Evolutionary conservation across 2,797 vertebrate species (phyloP).

Genomic region (Characodon lateralis): DNA sequence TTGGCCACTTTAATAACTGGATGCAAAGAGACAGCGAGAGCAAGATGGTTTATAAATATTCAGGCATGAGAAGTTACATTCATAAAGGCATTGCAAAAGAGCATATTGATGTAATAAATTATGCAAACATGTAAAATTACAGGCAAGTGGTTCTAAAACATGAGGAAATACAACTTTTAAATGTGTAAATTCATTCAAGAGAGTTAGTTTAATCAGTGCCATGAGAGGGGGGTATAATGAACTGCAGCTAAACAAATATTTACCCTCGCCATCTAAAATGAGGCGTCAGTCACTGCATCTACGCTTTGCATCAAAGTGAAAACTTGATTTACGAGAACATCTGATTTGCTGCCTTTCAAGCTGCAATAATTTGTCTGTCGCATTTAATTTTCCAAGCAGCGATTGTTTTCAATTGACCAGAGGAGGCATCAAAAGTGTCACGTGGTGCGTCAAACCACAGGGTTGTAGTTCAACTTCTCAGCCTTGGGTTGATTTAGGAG

Average conservation of each 20-base stretch:
- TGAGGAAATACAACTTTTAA: neutral
- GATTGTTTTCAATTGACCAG: constrained; percentile 47
- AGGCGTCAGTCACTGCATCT: constrained; percentile 22
- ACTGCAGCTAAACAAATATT: constrained; percentile 17
- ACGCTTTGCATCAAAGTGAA: constrained; percentile 28
- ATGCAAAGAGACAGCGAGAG: neutral
- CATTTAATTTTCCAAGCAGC: constrained; percentile 27
- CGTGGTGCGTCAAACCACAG: constrained; percentile 45
- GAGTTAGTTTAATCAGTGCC: neutral
- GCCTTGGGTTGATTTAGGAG: constrained; percentile 44
- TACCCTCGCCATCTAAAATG: constrained; percentile 7
- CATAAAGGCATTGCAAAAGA: neutral
- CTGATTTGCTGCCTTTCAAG: constrained; percentile 42
- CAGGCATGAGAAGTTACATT: neutral
- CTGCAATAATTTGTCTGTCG: constrained; percentile 35
- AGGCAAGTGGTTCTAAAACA: neutral
- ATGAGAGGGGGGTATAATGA: neutral
- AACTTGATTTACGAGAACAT: constrained; percentile 32
- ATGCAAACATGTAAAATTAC: neutral
- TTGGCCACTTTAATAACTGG: no score
- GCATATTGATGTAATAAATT: neutral
- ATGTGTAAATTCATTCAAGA: neutral
- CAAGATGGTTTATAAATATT: neutral
- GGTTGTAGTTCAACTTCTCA: constrained; percentile 27
- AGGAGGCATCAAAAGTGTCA: constrained; percentile 46